Base-by-base conservation (phyloP, 2,888 invertebrate genomes). In the Ophraella communa region DNA sequence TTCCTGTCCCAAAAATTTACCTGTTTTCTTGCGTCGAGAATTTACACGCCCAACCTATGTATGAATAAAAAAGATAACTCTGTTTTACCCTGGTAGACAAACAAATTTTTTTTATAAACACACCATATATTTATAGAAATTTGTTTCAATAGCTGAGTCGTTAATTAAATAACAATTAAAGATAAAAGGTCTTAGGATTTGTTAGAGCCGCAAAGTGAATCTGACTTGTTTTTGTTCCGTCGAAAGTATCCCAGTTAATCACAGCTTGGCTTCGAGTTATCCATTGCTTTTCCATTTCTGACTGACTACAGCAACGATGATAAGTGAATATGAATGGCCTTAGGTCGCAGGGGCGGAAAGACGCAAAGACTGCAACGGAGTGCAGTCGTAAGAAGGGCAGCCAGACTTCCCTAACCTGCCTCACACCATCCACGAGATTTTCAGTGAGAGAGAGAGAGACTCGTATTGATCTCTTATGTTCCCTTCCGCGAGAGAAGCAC, bases 401-500 rank as follows among this genome's bases (percentile, higher is more conserved):
- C 67, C 71, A 73, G 77, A 69, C 76, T 75, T 75, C 80, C 82
- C 80, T 81, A 82, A 81, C 82, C 81, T 81, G 75, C 81, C 82
- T 74, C 81, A 81, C 80, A 80, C 81, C 79, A 80, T 69, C 64
- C 73, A 76, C 78, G 77, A 77, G 77, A 75, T 78, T 77, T 78
- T 62, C n/a, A n/a, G n/a, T n/a, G n/a, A n/a, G n/a, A n/a, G n/a
- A n/a, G n/a, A n/a, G n/a, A n/a, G n/a, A n/a, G n/a, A n/a, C n/a
- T n/a, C 58, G 79, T 82, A 82, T 82, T 82, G 82, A 82, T 82
- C 81, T 80, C 79, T 72, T 67, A 74, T 73, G 75, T 76, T 79
- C 78, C 80, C 78, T 78, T 78, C 76, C 79, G 79, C 64, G 78
- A 57, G n/a, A n/a, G 61, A 77, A 56, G 56, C 55, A 44, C 39